phyloP scores from a whole-genome alignment of 2,888 invertebrate species.

The Erebia epiphron region DNA sequence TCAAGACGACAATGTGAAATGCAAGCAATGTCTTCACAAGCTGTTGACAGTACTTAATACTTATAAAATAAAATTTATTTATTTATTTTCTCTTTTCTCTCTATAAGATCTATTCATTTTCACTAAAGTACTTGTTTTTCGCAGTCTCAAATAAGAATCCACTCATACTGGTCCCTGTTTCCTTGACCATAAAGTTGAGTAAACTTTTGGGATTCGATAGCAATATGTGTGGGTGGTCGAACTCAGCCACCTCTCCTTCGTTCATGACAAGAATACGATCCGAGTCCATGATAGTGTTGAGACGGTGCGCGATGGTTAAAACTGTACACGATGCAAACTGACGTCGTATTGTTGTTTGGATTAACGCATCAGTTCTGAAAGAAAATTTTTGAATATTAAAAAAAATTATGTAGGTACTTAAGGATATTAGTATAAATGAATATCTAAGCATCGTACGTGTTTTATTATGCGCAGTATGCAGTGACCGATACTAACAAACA shows the following conservation, averaged over 20 bases:
- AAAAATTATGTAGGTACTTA: background rate
- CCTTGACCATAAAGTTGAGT: conserved; percentile 86
- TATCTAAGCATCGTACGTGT: too few species aligned
- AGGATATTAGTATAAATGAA: too few species aligned
- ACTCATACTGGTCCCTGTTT: conserved; percentile 83
- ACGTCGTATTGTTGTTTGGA: conserved; percentile 90
- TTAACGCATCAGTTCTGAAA: conserved; percentile 86
- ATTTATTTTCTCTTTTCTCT: conserved; percentile 13
- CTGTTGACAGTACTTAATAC: background rate
- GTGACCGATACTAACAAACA: too few species aligned
- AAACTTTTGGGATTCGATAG: conserved; percentile 82
- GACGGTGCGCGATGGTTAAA: conserved; percentile 93
- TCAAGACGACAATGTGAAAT: background rate
- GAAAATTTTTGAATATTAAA: background rate
- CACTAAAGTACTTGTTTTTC: conserved; percentile 55
- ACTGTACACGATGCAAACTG: conserved; percentile 92
- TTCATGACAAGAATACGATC: conserved; percentile 94
- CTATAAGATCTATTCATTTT: conserved; percentile 13
- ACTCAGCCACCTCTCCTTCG: conserved; percentile 88
- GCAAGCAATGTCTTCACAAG: background rate
- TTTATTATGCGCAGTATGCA: too few species aligned
- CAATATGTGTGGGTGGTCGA: conserved; percentile 85
- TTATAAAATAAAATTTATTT: background rate
- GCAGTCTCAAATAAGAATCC: conserved; percentile 62
- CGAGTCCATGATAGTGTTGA: conserved; percentile 96